A percentile compares a stretch with the other conserved stretches of the same genome.
Evolutionary conservation across 2,797 vertebrate genomes (phyloP).

Genomic region (Paramormyrops hopkinsi): DNA sequence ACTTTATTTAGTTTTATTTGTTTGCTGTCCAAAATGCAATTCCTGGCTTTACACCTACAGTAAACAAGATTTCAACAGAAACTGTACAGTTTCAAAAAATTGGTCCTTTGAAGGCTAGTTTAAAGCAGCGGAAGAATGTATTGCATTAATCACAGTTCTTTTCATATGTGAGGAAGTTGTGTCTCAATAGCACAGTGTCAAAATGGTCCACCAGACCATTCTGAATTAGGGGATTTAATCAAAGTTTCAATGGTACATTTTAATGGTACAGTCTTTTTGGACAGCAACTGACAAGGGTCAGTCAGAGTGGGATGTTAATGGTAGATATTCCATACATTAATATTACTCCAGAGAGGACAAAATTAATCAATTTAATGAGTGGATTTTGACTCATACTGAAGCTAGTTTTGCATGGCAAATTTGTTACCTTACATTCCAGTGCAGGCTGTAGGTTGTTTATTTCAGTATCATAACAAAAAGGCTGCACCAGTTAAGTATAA

Average conservation of each 20-base stretch:
- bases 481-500: background rate
- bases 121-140: background rate
- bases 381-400: background rate
- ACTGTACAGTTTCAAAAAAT: background rate
- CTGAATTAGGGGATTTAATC: background rate
- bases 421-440: conserved; percentile 17
- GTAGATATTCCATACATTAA: background rate
- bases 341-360: background rate
- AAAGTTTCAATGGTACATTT: conserved; percentile 2
- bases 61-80: background rate
- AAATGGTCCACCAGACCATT: background rate
- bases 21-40: background rate
- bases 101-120: background rate
- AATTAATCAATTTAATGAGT: background rate
- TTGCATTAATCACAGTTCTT: background rate
- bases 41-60: background rate
- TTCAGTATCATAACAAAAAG: background rate
- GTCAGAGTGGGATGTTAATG: background rate
- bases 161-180: background rate
- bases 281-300: background rate
- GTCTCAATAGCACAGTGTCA: background rate
- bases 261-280: background rate
- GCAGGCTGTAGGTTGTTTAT: background rate
- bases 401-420: background rate
- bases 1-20: background rate